Percentiles rank a stretch among this genome's conserved stretches.
Conservation (phyloP, 2,797 vertebrate species). For the Apogon hyalosoma region DNA sequence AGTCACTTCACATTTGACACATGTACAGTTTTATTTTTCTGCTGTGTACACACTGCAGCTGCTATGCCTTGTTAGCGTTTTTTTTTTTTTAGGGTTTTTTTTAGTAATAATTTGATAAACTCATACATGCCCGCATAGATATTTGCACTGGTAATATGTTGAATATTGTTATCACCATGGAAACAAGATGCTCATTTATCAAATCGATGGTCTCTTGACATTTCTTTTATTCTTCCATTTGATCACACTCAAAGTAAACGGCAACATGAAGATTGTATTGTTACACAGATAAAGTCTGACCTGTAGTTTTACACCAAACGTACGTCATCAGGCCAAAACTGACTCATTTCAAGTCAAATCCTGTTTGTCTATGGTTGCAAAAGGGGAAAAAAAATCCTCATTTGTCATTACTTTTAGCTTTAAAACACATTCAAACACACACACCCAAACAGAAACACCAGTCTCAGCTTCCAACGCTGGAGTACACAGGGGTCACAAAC, state of each 20-base stretch:
- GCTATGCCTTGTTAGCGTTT: constrained; percentile 92
- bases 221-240: constrained; percentile 80
- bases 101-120: constrained; percentile 86
- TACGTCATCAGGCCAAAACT: constrained; percentile 24
- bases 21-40: constrained; percentile 94
- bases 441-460: constrained; percentile 42
- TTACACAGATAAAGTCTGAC: constrained; percentile 89
- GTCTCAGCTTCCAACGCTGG: constrained; percentile 37
- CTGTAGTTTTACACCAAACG: constrained; percentile 86
- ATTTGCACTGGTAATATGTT: constrained; percentile 79
- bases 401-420: constrained; percentile 31
- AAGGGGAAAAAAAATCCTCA: constrained; percentile 3
- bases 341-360: constrained; percentile 18
- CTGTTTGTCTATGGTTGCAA: constrained; percentile 41
- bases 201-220: constrained; percentile 86
- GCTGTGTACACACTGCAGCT: constrained; percentile 94
- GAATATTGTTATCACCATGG: constrained; percentile 92
- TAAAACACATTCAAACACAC: constrained; percentile 51
- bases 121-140: constrained; percentile 95
- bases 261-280: constrained; percentile 82
- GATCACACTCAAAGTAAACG: constrained; percentile 88
- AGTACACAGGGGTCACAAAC: constrained; percentile 29
- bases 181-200: constrained; percentile 93
- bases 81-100: constrained; percentile 73
- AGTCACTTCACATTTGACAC: constrained; percentile 85